Evolutionary conservation across 1,140 invertebrate genomes (phyloP), one percentile per base, ranked within the genome.

Genomic region (Drosophila biarmipes): DNA sequence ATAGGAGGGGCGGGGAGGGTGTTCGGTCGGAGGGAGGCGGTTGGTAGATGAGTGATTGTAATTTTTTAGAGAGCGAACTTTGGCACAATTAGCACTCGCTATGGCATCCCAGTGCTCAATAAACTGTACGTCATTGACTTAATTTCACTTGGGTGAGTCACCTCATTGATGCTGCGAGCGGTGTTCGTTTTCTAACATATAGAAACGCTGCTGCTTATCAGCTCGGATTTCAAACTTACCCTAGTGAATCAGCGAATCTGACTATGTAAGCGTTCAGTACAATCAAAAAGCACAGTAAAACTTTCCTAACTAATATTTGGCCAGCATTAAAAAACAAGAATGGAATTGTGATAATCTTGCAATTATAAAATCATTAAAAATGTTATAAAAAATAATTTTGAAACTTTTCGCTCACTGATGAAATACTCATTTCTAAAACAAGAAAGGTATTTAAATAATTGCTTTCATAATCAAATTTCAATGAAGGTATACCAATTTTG

Each of bases 121-220:
- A 62, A 63, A 59, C 8, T 31, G 11, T 27, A 24, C 45, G 35
- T 69, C 34, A 71, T 34, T 69, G 63, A 69, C 31, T 69, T 34
- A 34, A 69, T 69, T 69, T 69, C 38, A 46, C 10, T 38, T 15
- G 24, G n/a, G 38, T 71, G 67, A 71, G 45, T 71, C 67, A 71
- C n/a, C 40, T 48, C 2, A 14, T 8, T 29, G 49, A 69, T 55
- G 66, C 63, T 55, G 38, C 4, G n/a, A 4, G 10, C 19, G 12
- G n/a, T 55, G 31, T 38, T 17, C 17, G 14, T 68, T 53, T 34
- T 27, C 27, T 27, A 46, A 38, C 34, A 38, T 37, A 31, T 10
- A 10, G n/a, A 40, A 34, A 24, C n/a, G 15, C 4, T 7, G 5
- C 8, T 7, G 40, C 64, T 71, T 71, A 71, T 71, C 67, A 48